phyloP scores from a whole-genome alignment of 2,888 invertebrate genomes.

The Nomada goodeniana region DNA sequence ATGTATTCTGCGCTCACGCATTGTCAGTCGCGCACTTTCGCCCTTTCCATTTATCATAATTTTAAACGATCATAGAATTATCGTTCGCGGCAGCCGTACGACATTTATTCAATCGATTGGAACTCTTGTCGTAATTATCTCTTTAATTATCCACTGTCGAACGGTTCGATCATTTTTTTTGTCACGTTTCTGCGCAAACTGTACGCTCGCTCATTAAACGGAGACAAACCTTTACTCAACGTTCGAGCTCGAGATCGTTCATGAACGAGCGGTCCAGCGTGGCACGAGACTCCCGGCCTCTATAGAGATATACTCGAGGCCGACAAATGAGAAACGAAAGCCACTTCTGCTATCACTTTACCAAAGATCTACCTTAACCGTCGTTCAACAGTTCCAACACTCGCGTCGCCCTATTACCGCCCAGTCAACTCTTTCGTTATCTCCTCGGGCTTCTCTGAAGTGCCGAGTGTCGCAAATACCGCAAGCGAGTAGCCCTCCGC shows the following conservation, averaged over 20 bases:
- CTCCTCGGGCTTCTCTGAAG: constrained; percentile 23
- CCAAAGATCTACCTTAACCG: constrained; percentile 52
- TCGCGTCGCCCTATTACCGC: constrained; percentile 31
- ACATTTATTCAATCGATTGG: too few species aligned
- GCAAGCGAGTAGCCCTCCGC: background rate
- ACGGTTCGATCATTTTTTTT: constrained; percentile 28
- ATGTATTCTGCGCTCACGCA: too few species aligned
- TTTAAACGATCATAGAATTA: too few species aligned
- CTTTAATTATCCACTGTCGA: constrained; percentile 42
- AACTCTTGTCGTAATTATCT: too few species aligned
- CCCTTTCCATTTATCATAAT: too few species aligned
- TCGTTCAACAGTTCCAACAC: constrained; percentile 58
- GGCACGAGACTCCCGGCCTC: constrained; percentile 24
- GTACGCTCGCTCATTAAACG: constrained; percentile 56
- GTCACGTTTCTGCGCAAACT: constrained; percentile 20
- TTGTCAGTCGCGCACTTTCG: too few species aligned
- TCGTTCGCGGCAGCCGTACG: too few species aligned
- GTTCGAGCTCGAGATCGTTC: constrained; percentile 62
- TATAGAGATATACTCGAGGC: constrained; percentile 47
- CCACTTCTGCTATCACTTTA: constrained; percentile 62
- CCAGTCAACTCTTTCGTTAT: constrained; percentile 31
- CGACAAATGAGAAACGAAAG: constrained; percentile 62
- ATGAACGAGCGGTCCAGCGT: constrained; percentile 37
- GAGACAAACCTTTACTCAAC: constrained; percentile 66
- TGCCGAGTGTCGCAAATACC: constrained; percentile 38